A percentile compares a stretch with the other conserved stretches of the same genome.
These are phyloP conservation scores for Macaca nemestrina DNA, from an alignment of 2,113 vertebrate species.

Conservation along the genomic window DNA sequence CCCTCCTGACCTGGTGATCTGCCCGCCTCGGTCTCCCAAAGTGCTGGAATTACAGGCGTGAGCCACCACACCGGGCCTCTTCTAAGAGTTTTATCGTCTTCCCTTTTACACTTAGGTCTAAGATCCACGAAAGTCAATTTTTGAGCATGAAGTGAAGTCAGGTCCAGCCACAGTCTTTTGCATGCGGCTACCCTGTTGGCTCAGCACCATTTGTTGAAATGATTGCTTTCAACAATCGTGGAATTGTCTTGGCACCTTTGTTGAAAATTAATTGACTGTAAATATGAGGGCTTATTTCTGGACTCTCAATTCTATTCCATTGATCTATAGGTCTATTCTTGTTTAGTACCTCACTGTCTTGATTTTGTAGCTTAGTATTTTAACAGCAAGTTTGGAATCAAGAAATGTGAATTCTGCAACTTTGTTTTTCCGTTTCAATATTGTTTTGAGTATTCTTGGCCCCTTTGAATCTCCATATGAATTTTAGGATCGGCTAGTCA, in stretches of 20 bases:
- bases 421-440: not conserved
- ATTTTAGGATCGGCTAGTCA: no score
- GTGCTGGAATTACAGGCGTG: no score
- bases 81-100: no score
- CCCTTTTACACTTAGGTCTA: not conserved
- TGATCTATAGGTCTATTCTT: rapidly evolving
- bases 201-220: rapidly evolving
- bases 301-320: rapidly evolving
- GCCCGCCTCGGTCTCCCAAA: no score
- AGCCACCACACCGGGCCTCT: not conserved
- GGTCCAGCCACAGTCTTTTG: not conserved
- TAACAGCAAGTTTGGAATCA: not conserved
- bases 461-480: no score
- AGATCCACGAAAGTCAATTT: no score
- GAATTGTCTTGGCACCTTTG: not conserved
- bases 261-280: not conserved
- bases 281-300: not conserved
- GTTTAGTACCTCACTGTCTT: not conserved
- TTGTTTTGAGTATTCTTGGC: not conserved
- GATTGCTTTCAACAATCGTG: not conserved
- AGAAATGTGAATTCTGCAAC: not conserved
- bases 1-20: no score
- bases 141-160: not conserved
- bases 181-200: rapidly evolving
- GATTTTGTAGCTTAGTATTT: rapidly evolving